A percentile compares a stretch with the other conserved stretches of the same genome.
Conservation (phyloP, 2,888 invertebrate genomes). For the Nomada hirtipes region DNA sequence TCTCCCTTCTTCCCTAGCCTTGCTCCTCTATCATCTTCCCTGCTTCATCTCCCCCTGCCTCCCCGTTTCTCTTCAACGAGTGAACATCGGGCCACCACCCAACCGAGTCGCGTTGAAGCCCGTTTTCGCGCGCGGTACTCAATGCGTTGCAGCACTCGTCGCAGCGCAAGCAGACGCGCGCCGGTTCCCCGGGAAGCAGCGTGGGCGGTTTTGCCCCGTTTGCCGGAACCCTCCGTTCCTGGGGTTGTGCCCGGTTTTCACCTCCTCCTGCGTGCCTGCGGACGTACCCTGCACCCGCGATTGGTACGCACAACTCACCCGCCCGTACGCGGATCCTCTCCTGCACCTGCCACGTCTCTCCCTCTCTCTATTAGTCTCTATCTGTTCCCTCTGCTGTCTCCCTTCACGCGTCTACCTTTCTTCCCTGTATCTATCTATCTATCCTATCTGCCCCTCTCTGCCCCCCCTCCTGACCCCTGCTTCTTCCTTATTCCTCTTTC, state of each 20-base stretch:
- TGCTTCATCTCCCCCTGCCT: slow-evolving; percentile 24
- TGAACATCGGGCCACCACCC: slow-evolving; percentile 62
- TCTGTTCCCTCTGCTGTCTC: slow-evolving; percentile 19
- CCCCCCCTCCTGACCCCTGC: background rate
- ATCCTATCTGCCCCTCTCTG: slow-evolving; percentile 29
- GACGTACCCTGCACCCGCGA: slow-evolving; percentile 73
- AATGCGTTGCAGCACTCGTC: slow-evolving; percentile 68
- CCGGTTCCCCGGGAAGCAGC: slow-evolving; percentile 70
- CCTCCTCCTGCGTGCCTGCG: slow-evolving; percentile 72
- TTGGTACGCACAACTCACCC: slow-evolving; percentile 74
- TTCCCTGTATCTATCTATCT: slow-evolving; percentile 12
- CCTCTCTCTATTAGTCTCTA: slow-evolving; percentile 41
- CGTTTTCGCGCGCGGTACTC: slow-evolving; percentile 71
- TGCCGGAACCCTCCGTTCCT: slow-evolving; percentile 69
- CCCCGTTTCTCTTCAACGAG: slow-evolving; percentile 44
- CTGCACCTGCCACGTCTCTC: slow-evolving; percentile 68
- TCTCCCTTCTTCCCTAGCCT: slow-evolving; percentile 9
- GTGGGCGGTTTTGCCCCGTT: slow-evolving; percentile 74
- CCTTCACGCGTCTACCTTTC: slow-evolving; percentile 18
- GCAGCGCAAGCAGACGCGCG: slow-evolving; percentile 71
- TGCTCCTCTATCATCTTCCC: slow-evolving; percentile 21
- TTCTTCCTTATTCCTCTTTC: slow-evolving; percentile 9
- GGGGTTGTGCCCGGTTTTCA: slow-evolving; percentile 72
- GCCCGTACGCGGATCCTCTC: slow-evolving; percentile 72
- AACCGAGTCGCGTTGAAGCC: slow-evolving; percentile 66